These are phyloP conservation scores for Spilosoma lubricipeda DNA, from an alignment of 2,888 invertebrate species.

Conservation along the genomic window DNA sequence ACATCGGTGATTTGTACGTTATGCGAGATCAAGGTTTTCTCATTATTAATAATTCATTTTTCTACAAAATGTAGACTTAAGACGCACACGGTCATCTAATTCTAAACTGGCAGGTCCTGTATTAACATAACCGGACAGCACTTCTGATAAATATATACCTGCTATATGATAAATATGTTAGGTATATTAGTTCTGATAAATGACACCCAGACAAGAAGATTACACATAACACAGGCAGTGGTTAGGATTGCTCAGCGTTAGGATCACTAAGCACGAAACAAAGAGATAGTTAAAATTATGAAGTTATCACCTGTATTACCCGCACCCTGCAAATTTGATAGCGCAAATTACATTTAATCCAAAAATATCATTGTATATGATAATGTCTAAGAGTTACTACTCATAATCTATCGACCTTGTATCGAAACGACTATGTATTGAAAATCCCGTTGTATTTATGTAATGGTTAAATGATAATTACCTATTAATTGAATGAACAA, in stretches of 20 bases:
- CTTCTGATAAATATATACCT: not conserved
- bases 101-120: not conserved
- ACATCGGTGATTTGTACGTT: not conserved
- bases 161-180: no score
- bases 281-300: not conserved
- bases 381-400: no score
- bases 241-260: not conserved
- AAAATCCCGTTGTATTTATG: no score
- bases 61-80: not conserved
- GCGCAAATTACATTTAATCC: no score
- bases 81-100: not conserved
- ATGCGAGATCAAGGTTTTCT: conserved; percentile 1
- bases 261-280: not conserved
- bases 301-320: not conserved
- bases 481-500: not conserved
- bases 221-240: not conserved
- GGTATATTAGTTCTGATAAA: not conserved
- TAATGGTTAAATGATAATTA: no score
- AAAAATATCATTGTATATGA: no score
- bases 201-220: not conserved
- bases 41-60: no score
- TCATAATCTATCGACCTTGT: no score
- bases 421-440: no score
- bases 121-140: not conserved
- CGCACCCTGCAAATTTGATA: no score